A percentile compares a stretch with the other conserved stretches of the same genome.
Conservation (phyloP, 2,113 vertebrate genomes). For the Colius striatus region DNA sequence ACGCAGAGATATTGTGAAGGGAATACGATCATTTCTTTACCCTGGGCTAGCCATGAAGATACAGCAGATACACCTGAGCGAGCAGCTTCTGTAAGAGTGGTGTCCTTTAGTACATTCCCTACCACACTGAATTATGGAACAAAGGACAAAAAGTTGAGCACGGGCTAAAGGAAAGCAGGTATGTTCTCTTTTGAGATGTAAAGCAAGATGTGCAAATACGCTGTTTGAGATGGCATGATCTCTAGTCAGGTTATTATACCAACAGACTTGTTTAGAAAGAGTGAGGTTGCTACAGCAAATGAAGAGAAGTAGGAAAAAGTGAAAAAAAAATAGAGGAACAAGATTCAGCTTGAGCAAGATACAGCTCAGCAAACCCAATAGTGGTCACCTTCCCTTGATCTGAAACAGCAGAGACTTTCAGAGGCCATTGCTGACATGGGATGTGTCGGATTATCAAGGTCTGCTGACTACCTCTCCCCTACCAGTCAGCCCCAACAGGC, state of each 20-base stretch:
- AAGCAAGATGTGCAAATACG: not conserved
- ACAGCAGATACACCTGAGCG: not conserved
- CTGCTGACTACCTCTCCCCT: not conserved
- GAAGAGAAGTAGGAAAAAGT: not conserved
- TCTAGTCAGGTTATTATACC: not conserved
- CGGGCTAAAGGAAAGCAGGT: not conserved
- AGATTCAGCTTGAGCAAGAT: too few relatives aligned
- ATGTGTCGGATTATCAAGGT: not conserved
- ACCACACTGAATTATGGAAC: accelerated
- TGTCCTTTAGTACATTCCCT: not conserved
- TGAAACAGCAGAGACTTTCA: not conserved
- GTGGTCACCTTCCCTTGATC: not conserved
- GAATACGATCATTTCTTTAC: not conserved
- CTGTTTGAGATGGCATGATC: not conserved
- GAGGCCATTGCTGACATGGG: not conserved
- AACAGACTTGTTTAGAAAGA: not conserved
- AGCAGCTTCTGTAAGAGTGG: not conserved
- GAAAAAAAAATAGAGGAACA: not conserved
- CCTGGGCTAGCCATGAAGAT: not conserved
- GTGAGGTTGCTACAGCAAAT: constrained; percentile 10
- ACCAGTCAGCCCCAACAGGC: not conserved
- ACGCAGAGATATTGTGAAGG: not conserved
- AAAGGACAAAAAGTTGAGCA: not conserved
- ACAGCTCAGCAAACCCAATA: not conserved
- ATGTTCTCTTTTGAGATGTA: not conserved